phyloP scores from a whole-genome alignment of 1,140 invertebrate genomes.

The Sitophilus oryzae region DNA sequence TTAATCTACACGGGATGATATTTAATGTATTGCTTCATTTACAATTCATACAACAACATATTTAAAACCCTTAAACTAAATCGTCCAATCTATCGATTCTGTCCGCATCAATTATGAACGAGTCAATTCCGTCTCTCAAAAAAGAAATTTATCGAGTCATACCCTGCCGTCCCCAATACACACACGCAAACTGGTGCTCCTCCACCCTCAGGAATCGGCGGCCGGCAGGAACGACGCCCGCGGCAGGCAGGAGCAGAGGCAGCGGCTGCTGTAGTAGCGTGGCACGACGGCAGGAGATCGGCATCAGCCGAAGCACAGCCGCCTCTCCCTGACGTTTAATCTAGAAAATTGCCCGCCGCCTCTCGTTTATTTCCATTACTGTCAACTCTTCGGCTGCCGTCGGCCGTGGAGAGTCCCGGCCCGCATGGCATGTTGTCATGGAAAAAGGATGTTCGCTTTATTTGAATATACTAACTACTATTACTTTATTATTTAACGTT shows the following conservation, averaged over 20 bases:
- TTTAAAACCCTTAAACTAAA: too few species aligned
- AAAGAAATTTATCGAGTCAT: not conserved
- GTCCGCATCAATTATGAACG: too few species aligned
- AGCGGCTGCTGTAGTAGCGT: not conserved
- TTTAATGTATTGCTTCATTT: too few species aligned
- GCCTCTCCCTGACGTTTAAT: conserved; percentile 47
- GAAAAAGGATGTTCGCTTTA: conserved; percentile 22
- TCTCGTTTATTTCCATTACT: conserved; percentile 51
- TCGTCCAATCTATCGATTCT: too few species aligned
- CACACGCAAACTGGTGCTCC: too few species aligned
- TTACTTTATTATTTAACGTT: conserved; percentile 21
- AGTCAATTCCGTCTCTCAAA: not conserved
- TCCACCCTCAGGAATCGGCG: too few species aligned
- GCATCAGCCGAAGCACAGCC: conserved; percentile 18
- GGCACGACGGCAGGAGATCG: conserved; percentile 9
- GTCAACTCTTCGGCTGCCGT: conserved; percentile 47
- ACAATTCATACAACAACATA: too few species aligned
- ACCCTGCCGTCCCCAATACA: not conserved
- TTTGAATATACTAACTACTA: conserved; percentile 18
- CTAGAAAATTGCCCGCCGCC: conserved; percentile 48
- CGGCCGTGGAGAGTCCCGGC: conserved; percentile 19
- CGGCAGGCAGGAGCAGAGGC: not conserved
- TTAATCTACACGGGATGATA: too few species aligned
- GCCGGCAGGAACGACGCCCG: not conserved
- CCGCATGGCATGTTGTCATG: conserved; percentile 24